Conservation (phyloP, 2,797 vertebrate genomes). For the Artibeus jamaicensis region DNA sequence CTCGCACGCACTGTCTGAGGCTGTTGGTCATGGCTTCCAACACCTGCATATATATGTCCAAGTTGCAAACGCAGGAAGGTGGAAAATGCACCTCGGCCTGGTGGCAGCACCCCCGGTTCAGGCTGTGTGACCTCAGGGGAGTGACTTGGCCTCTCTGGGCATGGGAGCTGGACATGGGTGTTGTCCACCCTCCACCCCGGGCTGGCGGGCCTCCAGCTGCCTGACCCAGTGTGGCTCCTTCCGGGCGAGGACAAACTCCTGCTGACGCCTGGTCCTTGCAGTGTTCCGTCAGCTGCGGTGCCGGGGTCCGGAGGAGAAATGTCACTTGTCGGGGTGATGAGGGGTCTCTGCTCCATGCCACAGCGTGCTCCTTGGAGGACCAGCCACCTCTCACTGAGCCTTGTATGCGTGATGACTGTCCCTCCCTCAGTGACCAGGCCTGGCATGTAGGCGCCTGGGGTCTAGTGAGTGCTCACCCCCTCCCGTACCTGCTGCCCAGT, state of each 20-base stretch:
- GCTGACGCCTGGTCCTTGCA: constrained; percentile 72
- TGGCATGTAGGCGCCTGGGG: constrained; percentile 94
- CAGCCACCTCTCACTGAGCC: constrained; percentile 83
- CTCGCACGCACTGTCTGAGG: neutral
- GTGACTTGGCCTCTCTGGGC: neutral
- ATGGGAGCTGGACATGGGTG: neutral
- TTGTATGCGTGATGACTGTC: constrained; percentile 86
- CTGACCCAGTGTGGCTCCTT: neutral
- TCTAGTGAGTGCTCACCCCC: constrained; percentile 86
- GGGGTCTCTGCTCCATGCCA: constrained; percentile 84
- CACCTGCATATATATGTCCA: fast-evolving
- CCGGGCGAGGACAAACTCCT: fast-evolving
- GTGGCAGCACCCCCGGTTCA: fast-evolving
- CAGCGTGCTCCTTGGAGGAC: constrained; percentile 83
- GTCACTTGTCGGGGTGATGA: constrained; percentile 86
- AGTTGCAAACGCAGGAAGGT: neutral
- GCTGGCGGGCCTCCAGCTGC: neutral
- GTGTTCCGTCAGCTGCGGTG: constrained; percentile 94
- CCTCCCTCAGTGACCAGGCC: constrained; percentile 76
- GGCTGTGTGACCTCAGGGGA: neutral
- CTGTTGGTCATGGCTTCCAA: neutral
- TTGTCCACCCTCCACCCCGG: neutral
- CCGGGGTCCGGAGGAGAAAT: constrained; percentile 89
- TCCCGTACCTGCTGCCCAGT: neutral
- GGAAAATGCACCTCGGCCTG: neutral